phyloP scores from a whole-genome alignment of 2,797 vertebrate species.

The Dromococcyx pavoninus region DNA sequence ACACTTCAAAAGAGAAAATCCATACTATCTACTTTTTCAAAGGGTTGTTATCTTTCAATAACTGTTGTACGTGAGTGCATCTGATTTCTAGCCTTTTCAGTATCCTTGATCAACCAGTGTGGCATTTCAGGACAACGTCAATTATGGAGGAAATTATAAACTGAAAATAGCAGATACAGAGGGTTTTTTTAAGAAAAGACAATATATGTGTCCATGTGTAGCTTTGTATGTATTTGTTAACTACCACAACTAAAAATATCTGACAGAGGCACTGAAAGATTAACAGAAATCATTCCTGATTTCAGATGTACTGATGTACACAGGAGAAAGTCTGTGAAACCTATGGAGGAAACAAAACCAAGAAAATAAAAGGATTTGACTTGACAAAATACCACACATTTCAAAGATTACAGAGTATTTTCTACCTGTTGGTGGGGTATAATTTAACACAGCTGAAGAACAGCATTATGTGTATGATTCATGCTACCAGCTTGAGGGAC shows the following conservation, averaged over 20 bases:
- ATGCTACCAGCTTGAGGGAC: neutral
- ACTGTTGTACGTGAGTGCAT: neutral
- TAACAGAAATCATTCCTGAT: neutral
- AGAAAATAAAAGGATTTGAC: neutral
- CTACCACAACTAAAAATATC: neutral
- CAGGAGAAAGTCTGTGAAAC: neutral
- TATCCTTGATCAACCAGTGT: neutral
- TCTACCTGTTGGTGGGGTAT: neutral
- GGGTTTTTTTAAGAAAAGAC: neutral
- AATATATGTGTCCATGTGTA: neutral
- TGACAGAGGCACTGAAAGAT: neutral
- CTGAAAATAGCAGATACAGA: neutral
- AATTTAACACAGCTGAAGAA: neutral
- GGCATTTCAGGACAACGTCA: neutral
- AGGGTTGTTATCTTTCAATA: neutral
- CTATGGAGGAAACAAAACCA: neutral
- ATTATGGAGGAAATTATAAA: neutral
- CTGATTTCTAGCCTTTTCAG: neutral
- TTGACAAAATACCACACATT: neutral
- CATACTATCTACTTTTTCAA: neutral
- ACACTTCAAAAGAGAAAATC: neutral
- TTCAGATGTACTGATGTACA: rapidly evolving
- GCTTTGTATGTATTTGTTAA: neutral
- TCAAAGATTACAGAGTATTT: neutral
- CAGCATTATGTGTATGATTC: neutral